These are phyloP conservation scores for Meganola albula DNA, from an alignment of 2,888 invertebrate species.

Conservation along the genomic window DNA sequence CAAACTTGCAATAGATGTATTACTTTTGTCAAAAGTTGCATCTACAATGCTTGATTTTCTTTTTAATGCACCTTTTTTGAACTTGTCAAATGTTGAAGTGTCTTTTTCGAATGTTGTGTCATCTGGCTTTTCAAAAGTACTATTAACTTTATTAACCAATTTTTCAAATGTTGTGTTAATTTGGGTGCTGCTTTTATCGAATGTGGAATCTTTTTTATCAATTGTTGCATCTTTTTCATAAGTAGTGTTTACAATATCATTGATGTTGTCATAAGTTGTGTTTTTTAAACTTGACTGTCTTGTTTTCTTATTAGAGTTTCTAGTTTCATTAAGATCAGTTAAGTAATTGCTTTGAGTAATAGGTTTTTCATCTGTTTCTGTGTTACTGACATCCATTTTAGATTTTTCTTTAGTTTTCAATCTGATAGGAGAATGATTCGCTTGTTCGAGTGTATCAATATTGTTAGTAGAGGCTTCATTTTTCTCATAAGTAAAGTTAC, in stretches of 20 bases:
- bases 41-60: constrained; percentile 23
- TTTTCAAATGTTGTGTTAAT: constrained; percentile 15
- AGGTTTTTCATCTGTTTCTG: too few relatives aligned
- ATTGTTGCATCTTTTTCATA: constrained; percentile 11
- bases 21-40: constrained; percentile 24
- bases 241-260: constrained; percentile 14
- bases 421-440: too few relatives aligned
- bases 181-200: constrained; percentile 10
- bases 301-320: neutral
- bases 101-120: constrained; percentile 18
- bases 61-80: constrained; percentile 15
- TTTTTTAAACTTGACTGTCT: constrained; percentile 16
- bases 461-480: neutral
- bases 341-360: too few relatives aligned
- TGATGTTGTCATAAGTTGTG: constrained; percentile 18
- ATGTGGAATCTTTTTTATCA: constrained; percentile 10
- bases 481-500: neutral
- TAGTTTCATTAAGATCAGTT: too few relatives aligned
- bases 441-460: too few relatives aligned
- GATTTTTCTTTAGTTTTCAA: neutral
- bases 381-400: neutral
- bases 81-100: constrained; percentile 24
- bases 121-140: constrained; percentile 2
- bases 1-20: constrained; percentile 6
- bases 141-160: neutral